These are phyloP conservation scores for Drosophila robusta DNA, from an alignment of 2,888 invertebrate genomes.

Conservation along the genomic window DNA sequence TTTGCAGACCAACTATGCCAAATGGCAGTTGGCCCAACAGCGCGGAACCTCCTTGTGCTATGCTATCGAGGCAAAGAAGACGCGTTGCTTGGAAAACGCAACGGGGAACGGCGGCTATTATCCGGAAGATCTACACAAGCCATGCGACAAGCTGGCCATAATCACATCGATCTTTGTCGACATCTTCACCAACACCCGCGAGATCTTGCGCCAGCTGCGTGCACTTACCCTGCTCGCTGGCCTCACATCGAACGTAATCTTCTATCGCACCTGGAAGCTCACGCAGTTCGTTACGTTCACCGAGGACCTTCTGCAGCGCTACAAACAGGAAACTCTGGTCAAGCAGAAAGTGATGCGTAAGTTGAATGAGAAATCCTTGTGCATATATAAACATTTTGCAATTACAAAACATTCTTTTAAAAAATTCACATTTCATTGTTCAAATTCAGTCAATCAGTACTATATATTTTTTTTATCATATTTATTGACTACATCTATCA, in stretches of 20 bases:
- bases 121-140: constrained; percentile 68
- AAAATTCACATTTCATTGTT: too few species aligned
- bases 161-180: constrained; percentile 79
- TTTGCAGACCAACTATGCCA: constrained; percentile 74
- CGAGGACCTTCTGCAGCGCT: constrained; percentile 67
- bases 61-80: constrained; percentile 82
- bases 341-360: constrained; percentile 81
- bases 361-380: constrained; percentile 4
- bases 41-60: constrained; percentile 80
- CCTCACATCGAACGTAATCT: constrained; percentile 54
- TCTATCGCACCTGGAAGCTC: constrained; percentile 82
- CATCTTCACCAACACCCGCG: constrained; percentile 68
- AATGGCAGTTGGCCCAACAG: constrained; percentile 83
- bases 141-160: constrained; percentile 80
- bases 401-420: too few species aligned
- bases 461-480: too few species aligned
- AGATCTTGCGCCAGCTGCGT: constrained; percentile 73
- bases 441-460: too few species aligned
- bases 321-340: constrained; percentile 70
- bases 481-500: background rate
- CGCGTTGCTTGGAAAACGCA: constrained; percentile 64
- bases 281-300: constrained; percentile 72
- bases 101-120: constrained; percentile 51
- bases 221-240: constrained; percentile 72
- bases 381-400: too few species aligned